phyloP scores from a whole-genome alignment of 2,113 vertebrate genomes.

The Proterorhinus semilunaris region DNA sequence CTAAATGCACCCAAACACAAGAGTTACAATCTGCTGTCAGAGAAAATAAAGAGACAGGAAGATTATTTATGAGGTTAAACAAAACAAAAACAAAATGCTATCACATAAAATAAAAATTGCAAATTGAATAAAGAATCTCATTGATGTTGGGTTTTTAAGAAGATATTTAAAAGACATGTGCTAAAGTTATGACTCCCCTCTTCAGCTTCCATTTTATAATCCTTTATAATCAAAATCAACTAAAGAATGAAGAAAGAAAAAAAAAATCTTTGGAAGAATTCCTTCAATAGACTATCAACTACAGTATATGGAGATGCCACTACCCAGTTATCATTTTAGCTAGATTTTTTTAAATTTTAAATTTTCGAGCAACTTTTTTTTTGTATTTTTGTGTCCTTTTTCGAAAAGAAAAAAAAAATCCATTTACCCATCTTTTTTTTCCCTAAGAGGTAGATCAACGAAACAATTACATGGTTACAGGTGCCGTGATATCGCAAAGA shows the following conservation, averaged over 20 bases:
- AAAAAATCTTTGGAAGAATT: slow-evolving; percentile 86
- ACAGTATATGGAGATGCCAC: slow-evolving; percentile 86
- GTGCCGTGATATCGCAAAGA: slow-evolving; percentile 51
- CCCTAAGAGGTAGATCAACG: slow-evolving; percentile 97
- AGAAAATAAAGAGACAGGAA: slow-evolving; percentile 57
- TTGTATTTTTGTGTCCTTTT: slow-evolving; percentile 71
- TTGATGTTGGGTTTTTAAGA: slow-evolving; percentile 51
- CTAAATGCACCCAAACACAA: slow-evolving; percentile 77
- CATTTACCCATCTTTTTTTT: slow-evolving; percentile 78
- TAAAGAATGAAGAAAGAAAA: slow-evolving; percentile 67
- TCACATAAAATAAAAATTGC: slow-evolving; percentile 52
- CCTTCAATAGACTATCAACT: slow-evolving; percentile 81
- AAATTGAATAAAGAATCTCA: slow-evolving; percentile 69
- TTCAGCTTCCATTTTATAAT: slow-evolving; percentile 65
- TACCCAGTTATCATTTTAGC: slow-evolving; percentile 83
- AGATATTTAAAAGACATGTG: slow-evolving; percentile 34
- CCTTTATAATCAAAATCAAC: slow-evolving; percentile 53
- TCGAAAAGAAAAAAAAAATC: slow-evolving; percentile 32
- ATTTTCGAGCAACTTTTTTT: slow-evolving; percentile 53
- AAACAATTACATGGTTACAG: slow-evolving; percentile 77
- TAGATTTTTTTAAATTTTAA: slow-evolving; percentile 60
- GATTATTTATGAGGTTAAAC: slow-evolving; percentile 62
- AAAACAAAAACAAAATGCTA: slow-evolving; percentile 41
- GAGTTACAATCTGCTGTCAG: slow-evolving; percentile 82
- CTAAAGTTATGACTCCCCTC: slow-evolving; percentile 44